Evolutionary conservation across 2,888 invertebrate species (phyloP), one percentile per base, ranked within the genome.

Genomic region (Tridacna crocea): DNA sequence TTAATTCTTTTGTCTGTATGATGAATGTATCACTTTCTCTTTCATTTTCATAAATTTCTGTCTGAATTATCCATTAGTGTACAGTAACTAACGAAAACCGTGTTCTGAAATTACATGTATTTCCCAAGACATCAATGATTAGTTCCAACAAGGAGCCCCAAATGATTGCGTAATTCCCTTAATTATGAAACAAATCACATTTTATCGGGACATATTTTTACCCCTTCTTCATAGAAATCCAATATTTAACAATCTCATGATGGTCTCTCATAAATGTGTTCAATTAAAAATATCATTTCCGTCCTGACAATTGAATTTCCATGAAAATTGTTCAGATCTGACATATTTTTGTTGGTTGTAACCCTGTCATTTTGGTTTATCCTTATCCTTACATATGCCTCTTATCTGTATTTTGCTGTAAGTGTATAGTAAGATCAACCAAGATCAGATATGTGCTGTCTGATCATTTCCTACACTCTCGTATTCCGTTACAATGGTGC

Each of bases 201-300:
- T 70, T 70, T 48, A 70, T 70, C 51, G 70, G 24, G 12, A 36
- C 13, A 26, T 51, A 51, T 70, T 70, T 70, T 48, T 70, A 51
- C 22, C 46, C 66, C 51, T 51, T 70, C 10, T 51, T 70, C 70
- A 70, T 70, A 51, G 70, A 70, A 70, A 48, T 70, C 51, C 70
- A 70, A 70, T 27, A 60, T 60, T 70, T 76, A 51, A 76, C 48
- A 24, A 70, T 79, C 66, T 72, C 82, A 82, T 82, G 82, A 75
- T 75, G 61, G 46, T 58, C 27, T 46, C 60, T 70, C 79, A 78
- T 82, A 79, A 77, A 82, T 75, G 70, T 70, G 70, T 70, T 70
- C 70, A 70, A 70, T 79, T 76, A 68, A 65, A 80, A 80, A 83
- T 26, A 83, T 70, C 55, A 83, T 83, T 83, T 83, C 83, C 83